phyloP scores from a whole-genome alignment of 2,113 vertebrate species.

The Myiozetetes cayanensis region DNA sequence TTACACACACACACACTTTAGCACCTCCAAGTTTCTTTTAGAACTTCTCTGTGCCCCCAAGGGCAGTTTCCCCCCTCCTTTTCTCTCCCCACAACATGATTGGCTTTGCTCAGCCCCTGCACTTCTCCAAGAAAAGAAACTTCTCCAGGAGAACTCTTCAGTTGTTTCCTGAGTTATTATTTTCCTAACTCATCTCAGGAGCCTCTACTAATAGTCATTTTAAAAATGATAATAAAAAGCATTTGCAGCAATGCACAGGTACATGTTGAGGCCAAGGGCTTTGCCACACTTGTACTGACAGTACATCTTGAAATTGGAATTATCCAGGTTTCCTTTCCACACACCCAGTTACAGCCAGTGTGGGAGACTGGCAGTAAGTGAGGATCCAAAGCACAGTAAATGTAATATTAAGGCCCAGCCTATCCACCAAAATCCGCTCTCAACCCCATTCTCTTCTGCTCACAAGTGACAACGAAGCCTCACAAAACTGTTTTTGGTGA shows the following conservation, averaged over 20 bases:
- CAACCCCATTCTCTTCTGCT: background rate
- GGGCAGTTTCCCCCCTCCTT: background rate
- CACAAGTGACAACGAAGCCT: background rate
- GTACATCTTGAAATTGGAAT: background rate
- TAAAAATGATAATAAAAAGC: background rate
- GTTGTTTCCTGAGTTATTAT: background rate
- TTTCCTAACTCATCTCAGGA: background rate
- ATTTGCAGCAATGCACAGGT: background rate
- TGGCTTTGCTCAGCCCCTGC: background rate
- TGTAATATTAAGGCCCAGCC: background rate
- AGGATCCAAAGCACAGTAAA: background rate
- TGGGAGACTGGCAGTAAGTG: background rate
- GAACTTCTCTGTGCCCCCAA: background rate
- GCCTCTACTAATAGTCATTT: background rate
- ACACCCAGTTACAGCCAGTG: background rate
- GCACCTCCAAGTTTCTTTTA: background rate
- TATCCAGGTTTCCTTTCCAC: background rate
- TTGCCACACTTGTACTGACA: background rate
- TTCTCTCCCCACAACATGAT: background rate
- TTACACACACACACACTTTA: background rate
- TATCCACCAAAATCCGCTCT: background rate
- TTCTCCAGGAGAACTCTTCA: background rate
- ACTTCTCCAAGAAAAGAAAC: background rate
- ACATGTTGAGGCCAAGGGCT: background rate
- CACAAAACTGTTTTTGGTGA: background rate